Evolutionary conservation across 2,888 invertebrate genomes (phyloP).

Genomic region (Aplocera efformata): DNA sequence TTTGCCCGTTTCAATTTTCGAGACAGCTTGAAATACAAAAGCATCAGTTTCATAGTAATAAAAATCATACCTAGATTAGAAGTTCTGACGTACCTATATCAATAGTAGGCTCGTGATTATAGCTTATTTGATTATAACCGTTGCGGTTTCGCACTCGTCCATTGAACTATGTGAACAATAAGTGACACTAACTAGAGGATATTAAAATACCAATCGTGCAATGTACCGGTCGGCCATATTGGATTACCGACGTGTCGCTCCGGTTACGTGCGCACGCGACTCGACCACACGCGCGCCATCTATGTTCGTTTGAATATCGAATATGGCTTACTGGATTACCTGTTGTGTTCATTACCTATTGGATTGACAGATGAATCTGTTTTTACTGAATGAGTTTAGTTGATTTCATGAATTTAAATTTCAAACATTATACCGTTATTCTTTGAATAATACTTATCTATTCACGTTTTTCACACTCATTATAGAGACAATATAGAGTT

Average conservation of each 20-base stretch:
- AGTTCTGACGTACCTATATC: no score
- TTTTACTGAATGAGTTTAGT: conserved; percentile 7
- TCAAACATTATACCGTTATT: no score
- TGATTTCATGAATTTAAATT: no score
- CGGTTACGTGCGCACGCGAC: conserved; percentile 78
- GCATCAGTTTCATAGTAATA: no score
- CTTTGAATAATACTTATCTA: background rate
- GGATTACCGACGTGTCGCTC: conserved; percentile 77
- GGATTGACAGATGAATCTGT: conserved; percentile 32
- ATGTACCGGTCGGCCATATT: conserved; percentile 75
- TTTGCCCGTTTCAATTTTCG: no score
- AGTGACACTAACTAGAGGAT: conserved; percentile 69
- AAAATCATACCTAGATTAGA: no score
- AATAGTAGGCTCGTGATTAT: no score
- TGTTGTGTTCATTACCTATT: conserved; percentile 35
- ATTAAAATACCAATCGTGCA: conserved; percentile 77
- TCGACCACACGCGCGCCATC: conserved; percentile 78
- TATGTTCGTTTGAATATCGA: conserved; percentile 51
- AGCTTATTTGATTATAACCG: conserved; percentile 11
- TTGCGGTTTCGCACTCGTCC: conserved; percentile 53
- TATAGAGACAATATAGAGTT: no score
- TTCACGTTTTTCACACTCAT: no score
- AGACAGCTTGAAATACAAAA: no score
- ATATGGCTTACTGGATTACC: conserved; percentile 48
- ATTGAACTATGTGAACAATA: conserved; percentile 72